These are phyloP conservation scores for Pollenia griseotomentosa DNA, from an alignment of 2,888 invertebrate genomes.

Conservation along the genomic window DNA sequence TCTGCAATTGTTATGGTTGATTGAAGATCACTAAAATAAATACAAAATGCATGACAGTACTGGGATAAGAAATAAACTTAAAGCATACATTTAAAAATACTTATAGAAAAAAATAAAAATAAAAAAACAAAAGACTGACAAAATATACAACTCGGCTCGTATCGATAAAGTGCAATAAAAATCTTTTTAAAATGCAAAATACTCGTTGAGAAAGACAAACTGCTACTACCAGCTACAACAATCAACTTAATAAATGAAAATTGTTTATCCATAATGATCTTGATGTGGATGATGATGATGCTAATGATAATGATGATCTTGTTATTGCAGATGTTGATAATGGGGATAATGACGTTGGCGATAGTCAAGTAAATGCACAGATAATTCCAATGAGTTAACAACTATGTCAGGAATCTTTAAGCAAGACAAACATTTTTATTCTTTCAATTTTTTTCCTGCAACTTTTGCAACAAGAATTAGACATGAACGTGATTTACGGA, in stretches of 20 bases:
- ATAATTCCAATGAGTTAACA: slow-evolving; percentile 81
- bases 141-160: slow-evolving; percentile 34
- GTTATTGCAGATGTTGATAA: slow-evolving; percentile 37
- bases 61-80: slow-evolving; percentile 45
- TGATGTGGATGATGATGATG: slow-evolving; percentile 16
- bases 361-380: slow-evolving; percentile 64
- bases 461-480: slow-evolving; percentile 78
- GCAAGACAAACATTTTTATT: slow-evolving; percentile 72
- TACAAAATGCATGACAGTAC: slow-evolving; percentile 62
- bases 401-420: slow-evolving; percentile 81
- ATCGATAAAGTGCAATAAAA: slow-evolving; percentile 70
- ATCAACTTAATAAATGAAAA: slow-evolving; percentile 55
- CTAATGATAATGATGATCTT: slow-evolving; percentile 53
- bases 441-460: slow-evolving; percentile 48
- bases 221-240: slow-evolving; percentile 49
- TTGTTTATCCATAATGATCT: slow-evolving; percentile 60
- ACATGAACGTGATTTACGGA: slow-evolving; percentile 84
- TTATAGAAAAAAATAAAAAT: slow-evolving; percentile 27
- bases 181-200: slow-evolving; percentile 68
- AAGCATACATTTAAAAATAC: slow-evolving; percentile 11
- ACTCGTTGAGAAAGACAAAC: slow-evolving; percentile 63
- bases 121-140: slow-evolving; percentile 33
- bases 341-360: slow-evolving; percentile 48
- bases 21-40: slow-evolving; percentile 77
- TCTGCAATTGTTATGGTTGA: slow-evolving; percentile 79